Evolutionary conservation across 2,113 vertebrate species (phyloP).

Genomic region (Varanus komodoensis): DNA sequence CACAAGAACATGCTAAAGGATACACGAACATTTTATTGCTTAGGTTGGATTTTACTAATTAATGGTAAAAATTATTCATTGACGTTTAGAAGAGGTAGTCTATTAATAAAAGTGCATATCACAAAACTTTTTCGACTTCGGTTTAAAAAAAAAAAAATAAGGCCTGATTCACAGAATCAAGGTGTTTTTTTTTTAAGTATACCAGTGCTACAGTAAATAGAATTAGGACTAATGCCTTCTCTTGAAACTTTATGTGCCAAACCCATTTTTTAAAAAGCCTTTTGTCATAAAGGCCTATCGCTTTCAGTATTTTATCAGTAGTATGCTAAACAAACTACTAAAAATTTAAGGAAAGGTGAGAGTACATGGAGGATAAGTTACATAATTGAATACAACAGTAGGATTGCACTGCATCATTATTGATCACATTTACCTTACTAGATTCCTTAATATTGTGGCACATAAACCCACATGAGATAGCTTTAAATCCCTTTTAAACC

Average conservation of each 20-base stretch:
- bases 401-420: too few relatives aligned
- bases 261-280: background rate
- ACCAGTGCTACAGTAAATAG: background rate
- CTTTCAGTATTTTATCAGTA: background rate
- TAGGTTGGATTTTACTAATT: background rate
- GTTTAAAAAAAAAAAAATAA: background rate
- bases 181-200: background rate
- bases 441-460: too few relatives aligned
- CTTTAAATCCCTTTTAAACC: too few relatives aligned
- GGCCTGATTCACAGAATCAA: conserved; percentile 30
- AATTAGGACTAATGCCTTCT: background rate
- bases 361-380: too few relatives aligned
- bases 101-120: background rate
- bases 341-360: too few relatives aligned
- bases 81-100: background rate
- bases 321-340: background rate
- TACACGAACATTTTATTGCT: background rate
- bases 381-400: too few relatives aligned
- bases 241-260: background rate
- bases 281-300: background rate
- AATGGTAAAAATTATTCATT: background rate
- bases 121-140: background rate
- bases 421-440: too few relatives aligned
- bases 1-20: background rate
- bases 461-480: too few relatives aligned